A percentile compares a stretch with the other conserved stretches of the same genome.
These are phyloP conservation scores for Taurulus bubalis DNA, from an alignment of 2,113 vertebrate species.

Conservation along the genomic window DNA sequence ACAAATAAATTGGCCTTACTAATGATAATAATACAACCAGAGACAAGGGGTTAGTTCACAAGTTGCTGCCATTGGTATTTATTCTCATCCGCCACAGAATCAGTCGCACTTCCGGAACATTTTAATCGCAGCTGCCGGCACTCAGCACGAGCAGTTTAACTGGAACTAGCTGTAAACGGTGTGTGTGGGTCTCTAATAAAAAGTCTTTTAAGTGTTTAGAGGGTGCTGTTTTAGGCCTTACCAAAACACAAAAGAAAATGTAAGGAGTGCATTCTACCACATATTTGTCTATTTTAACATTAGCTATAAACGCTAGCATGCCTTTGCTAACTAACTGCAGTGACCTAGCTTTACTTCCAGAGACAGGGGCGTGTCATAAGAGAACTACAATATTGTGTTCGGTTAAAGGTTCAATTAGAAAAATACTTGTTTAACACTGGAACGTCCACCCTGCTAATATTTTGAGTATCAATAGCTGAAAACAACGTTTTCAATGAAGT, in stretches of 20 bases:
- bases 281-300: not conserved
- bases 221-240: no score
- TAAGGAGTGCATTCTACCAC: not conserved
- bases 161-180: not conserved
- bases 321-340: not conserved
- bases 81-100: not conserved
- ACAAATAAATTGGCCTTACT: conserved; percentile 4
- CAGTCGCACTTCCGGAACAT: not conserved
- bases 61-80: not conserved
- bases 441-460: no score
- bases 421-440: not conserved
- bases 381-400: not conserved
- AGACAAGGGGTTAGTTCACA: not conserved
- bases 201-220: not conserved
- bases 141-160: not conserved
- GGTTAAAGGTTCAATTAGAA: not conserved
- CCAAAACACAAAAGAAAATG: not conserved
- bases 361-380: not conserved
- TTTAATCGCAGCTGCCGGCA: conserved; percentile 1
- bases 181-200: not conserved
- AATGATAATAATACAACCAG: not conserved
- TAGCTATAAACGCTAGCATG: not conserved
- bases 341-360: not conserved
- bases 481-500: no score
- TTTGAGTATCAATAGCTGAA: no score